These are phyloP conservation scores for Semaprochilodus insignis DNA, from an alignment of 2,797 vertebrate genomes.

Conservation along the genomic window DNA sequence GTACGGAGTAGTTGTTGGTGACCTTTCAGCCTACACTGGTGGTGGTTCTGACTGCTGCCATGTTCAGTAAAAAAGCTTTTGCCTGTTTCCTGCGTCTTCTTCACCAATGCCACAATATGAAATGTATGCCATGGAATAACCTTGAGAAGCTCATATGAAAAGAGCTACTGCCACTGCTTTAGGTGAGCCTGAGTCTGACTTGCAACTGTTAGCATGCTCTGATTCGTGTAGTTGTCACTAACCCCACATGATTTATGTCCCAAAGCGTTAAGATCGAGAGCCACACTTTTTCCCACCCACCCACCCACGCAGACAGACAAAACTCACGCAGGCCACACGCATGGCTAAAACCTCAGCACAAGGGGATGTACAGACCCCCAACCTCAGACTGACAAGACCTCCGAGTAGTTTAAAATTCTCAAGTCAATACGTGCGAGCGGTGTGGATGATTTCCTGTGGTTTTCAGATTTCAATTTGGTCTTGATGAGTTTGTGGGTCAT, in stretches of 20 bases:
- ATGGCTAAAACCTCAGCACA: constrained; percentile 65
- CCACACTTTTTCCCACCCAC: constrained; percentile 70
- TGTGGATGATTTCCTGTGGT: constrained; percentile 14
- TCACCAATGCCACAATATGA: neutral
- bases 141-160: neutral
- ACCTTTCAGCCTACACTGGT: too few species aligned
- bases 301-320: constrained; percentile 71
- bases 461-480: constrained; percentile 9
- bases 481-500: neutral
- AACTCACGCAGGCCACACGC: constrained; percentile 68
- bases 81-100: too few species aligned
- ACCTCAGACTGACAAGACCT: constrained; percentile 20
- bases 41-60: too few species aligned
- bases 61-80: too few species aligned
- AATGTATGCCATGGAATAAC: neutral
- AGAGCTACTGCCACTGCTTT: neutral
- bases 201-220: constrained; percentile 16
- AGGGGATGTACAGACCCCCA: constrained; percentile 35
- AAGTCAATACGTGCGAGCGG: neutral
- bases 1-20: too few species aligned
- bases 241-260: constrained; percentile 22
- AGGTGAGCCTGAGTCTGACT: neutral
- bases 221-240: constrained; percentile 32
- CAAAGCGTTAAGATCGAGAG: neutral
- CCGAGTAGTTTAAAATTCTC: constrained; percentile 13